These are phyloP conservation scores for Sebastiscus tertius DNA, from an alignment of 2,797 vertebrate species.

Conservation along the genomic window DNA sequence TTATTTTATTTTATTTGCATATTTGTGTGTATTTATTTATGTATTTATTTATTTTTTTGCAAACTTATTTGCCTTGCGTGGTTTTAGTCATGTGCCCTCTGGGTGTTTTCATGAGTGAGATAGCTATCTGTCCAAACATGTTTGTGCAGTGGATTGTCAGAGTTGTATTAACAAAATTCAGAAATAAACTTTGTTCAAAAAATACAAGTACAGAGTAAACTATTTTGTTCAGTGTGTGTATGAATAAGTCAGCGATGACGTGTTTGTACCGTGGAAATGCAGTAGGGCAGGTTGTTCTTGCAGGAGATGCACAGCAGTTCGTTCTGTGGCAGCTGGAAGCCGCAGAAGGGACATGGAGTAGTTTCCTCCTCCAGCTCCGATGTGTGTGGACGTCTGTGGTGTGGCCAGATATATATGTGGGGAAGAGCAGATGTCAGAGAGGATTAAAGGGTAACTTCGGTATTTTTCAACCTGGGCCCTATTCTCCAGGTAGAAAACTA, in stretches of 20 bases:
- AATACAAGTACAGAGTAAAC: not conserved
- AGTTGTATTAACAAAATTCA: no score
- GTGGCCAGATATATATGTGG: not conserved
- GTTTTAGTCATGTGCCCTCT: no score
- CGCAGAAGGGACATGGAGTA: slow-evolving; percentile 91
- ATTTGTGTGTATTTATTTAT: no score
- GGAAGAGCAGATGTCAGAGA: not conserved
- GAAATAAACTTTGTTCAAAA: no score
- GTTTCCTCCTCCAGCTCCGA: slow-evolving; percentile 91
- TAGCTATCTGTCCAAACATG: no score
- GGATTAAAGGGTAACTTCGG: not conserved
- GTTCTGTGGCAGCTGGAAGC: slow-evolving; percentile 89
- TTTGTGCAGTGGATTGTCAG: no score
- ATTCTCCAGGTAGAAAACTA: not conserved
- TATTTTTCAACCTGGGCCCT: not conserved
- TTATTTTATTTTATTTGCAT: no score
- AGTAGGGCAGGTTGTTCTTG: slow-evolving; percentile 97
- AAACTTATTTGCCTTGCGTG: no score
- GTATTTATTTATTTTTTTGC: no score
- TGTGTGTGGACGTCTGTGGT: slow-evolving; percentile 88
- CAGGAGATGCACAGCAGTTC: slow-evolving; percentile 94
- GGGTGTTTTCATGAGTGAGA: no score
- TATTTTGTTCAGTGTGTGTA: no score
- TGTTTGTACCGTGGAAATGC: slow-evolving; percentile 88
- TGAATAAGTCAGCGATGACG: not conserved